Conservation (phyloP, 2,888 invertebrate species). For the Agonopterix subpropinquella region DNA sequence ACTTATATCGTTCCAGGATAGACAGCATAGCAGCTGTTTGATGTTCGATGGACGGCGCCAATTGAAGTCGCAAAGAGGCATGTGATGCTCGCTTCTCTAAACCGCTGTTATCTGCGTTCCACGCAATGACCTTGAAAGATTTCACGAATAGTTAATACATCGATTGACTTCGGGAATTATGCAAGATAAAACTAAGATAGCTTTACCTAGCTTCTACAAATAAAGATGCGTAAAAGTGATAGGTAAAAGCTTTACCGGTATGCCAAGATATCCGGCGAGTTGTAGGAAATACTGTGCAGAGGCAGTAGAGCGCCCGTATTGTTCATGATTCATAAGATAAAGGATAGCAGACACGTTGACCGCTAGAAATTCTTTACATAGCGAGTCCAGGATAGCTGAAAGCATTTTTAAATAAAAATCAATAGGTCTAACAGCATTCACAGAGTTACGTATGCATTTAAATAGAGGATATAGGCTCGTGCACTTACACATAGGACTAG, state of each 20-base stretch:
- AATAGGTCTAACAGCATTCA: constrained; percentile 11
- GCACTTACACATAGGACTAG: constrained; percentile 84
- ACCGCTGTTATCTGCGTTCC: constrained; percentile 98
- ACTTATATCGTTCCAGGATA: constrained; percentile 95
- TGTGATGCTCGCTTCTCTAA: constrained; percentile 87
- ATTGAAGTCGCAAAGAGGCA: constrained; percentile 91
- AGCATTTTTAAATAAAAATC: constrained; percentile 41
- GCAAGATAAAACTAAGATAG: background rate
- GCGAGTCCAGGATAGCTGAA: constrained; percentile 90
- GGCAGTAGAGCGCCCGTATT: constrained; percentile 94
- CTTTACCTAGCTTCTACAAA: constrained; percentile 5
- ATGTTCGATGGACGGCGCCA: constrained; percentile 97
- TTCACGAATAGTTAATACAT: background rate
- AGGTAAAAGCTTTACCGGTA: constrained; percentile 79
- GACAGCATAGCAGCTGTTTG: constrained; percentile 97
- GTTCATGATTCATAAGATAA: constrained; percentile 96
- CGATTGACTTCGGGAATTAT: too few relatives aligned
- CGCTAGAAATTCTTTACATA: constrained; percentile 92
- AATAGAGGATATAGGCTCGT: background rate
- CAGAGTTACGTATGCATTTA: background rate
- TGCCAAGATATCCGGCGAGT: constrained; percentile 94
- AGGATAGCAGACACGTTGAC: constrained; percentile 94
- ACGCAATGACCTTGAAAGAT: constrained; percentile 84
- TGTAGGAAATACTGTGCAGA: constrained; percentile 96
- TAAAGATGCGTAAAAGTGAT: constrained; percentile 4